Percentiles rank a stretch among this genome's conserved stretches.
phyloP scores from a whole-genome alignment of 1,140 invertebrate genomes.

The Drosophila carrolli region DNA sequence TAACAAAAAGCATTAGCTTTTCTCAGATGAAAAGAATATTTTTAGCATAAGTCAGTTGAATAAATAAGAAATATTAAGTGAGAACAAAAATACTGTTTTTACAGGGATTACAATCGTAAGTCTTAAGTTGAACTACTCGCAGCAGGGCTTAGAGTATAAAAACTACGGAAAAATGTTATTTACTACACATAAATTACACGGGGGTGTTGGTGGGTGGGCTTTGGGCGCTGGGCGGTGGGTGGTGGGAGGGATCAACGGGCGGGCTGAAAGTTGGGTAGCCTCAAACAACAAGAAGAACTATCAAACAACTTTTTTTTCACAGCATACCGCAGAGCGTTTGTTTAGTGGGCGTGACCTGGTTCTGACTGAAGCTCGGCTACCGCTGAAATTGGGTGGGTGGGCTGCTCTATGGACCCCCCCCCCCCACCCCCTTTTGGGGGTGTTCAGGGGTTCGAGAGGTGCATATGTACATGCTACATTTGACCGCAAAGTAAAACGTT shows the following conservation, averaged over 20 bases:
- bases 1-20: too few species aligned
- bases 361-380: conserved; percentile 9
- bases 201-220: neutral
- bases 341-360: conserved; percentile 57
- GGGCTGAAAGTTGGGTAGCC: conserved; percentile 32
- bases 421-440: too few species aligned
- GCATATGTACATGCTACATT: conserved; percentile 76
- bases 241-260: neutral
- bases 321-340: conserved; percentile 66
- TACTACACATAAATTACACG: conserved; percentile 73
- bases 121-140: neutral
- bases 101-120: neutral
- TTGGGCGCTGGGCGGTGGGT: neutral
- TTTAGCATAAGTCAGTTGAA: neutral
- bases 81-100: neutral
- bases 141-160: conserved; percentile 1
- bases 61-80: neutral
- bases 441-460: neutral
- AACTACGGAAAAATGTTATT: conserved; percentile 69
- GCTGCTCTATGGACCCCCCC: neutral
- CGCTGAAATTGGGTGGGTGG: conserved; percentile 17
- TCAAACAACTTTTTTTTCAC: conserved; percentile 54
- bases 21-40: too few species aligned
- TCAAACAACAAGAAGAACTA: conserved; percentile 65
- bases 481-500: conserved; percentile 78